Base-by-base conservation (phyloP, 2,888 invertebrate species). In the Dryococelus australis region DNA sequence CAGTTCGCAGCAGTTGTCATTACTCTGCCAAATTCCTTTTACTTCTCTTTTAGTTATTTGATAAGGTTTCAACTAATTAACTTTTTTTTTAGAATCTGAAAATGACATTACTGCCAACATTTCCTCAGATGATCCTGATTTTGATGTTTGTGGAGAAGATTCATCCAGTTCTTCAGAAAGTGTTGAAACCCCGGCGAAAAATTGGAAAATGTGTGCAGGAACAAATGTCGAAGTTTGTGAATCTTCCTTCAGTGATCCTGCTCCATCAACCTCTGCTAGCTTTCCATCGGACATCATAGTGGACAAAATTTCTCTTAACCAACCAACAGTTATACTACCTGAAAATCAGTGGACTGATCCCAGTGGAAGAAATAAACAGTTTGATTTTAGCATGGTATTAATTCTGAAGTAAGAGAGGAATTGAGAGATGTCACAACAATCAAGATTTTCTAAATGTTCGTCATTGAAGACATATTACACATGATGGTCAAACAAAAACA, bases 401-500 rank as follows among this genome's bases (percentile, higher is more conserved):
- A n/a, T n/a, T n/a, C n/a, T n/a, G n/a, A n/a, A n/a, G n/a, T n/a
- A n/a, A n/a, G n/a, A n/a, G n/a, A n/a, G n/a, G n/a, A n/a, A n/a
- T n/a, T n/a, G n/a, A n/a, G n/a, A n/a, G n/a, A n/a, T n/a, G n/a
- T n/a, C 65, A 65, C 65, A 65, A 5, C 65, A 20, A 65, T 65
- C 65, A 65, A 65, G 16, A 65, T 65, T 65, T 65, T 65, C 24
- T 8, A 65, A 65, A 20, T 65, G 65, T 65, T 65, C 65, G 65
- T 65, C 20, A 65, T 13, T 65, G 65, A 65, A 65, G 10, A 65
- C 65, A 65, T 65, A 12, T 9, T 65, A 65, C 16, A 65, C 8
- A 65, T 65, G 65, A 65, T 65, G 65, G 20, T 65, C 65, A 24
- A 65, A 65, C 65, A n/a, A n/a, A 65, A 65, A 65, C 65, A 65